Evolutionary conservation across 2,797 vertebrate species (phyloP).

Genomic region (Artibeus jamaicensis): DNA sequence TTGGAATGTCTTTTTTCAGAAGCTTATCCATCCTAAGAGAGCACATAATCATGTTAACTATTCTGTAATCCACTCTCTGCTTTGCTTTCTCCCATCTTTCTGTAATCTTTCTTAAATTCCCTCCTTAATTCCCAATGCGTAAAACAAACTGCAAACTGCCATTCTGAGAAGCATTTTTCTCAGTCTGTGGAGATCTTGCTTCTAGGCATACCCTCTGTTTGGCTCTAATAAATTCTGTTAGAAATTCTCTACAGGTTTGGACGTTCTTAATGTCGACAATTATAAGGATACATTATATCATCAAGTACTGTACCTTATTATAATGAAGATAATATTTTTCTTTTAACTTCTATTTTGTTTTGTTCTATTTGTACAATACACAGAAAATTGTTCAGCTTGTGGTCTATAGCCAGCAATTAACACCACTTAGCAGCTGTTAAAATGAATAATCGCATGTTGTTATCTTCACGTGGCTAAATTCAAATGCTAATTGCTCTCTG

Average conservation of each 20-base stretch:
- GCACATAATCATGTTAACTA: background rate
- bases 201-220: background rate
- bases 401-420: conserved; percentile 82
- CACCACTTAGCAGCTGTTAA: conserved; percentile 83
- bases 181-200: background rate
- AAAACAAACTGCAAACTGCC: background rate
- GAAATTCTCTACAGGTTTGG: background rate
- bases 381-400: conserved; percentile 77
- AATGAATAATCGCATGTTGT: conserved; percentile 79
- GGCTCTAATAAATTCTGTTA: background rate
- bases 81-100: background rate
- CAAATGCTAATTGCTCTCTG: conserved; percentile 81
- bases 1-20: background rate
- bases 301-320: background rate
- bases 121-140: background rate
- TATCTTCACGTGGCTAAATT: conserved; percentile 80
- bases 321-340: conserved; percentile 40
- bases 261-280: background rate
- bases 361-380: conserved; percentile 76
- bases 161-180: background rate
- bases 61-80: background rate
- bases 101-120: background rate
- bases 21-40: background rate
- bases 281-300: background rate
- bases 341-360: conserved; percentile 73